Conservation (phyloP, 2,113 vertebrate genomes). For the Megalops atlanticus region DNA sequence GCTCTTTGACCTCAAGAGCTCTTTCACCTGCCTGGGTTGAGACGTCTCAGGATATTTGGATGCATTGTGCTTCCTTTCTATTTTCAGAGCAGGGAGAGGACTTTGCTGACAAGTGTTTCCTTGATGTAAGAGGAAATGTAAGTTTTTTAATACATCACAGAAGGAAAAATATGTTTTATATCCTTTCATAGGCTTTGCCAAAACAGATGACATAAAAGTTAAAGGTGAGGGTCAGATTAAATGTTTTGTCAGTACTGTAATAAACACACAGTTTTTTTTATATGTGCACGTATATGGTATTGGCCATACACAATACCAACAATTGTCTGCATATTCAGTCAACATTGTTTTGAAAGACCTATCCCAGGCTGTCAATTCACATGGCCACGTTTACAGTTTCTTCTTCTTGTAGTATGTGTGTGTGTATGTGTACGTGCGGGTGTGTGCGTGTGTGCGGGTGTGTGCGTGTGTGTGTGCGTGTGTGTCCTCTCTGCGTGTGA, state of each 20-base stretch:
- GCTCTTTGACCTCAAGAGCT: neutral
- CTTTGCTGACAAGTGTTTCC: neutral
- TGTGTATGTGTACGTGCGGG: neutral
- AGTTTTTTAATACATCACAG: neutral
- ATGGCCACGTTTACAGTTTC: too few relatives aligned
- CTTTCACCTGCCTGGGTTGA: neutral
- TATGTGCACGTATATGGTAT: too few relatives aligned
- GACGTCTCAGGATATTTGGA: neutral
- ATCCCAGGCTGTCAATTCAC: too few relatives aligned
- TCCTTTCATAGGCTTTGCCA: too few relatives aligned
- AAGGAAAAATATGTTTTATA: neutral
- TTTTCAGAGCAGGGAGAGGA: slow-evolving; percentile 1
- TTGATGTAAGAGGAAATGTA: neutral
- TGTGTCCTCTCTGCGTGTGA: neutral
- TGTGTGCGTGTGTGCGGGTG: neutral
- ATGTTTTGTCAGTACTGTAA: too few relatives aligned
- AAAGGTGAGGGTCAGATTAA: too few relatives aligned
- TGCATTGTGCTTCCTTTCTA: neutral
- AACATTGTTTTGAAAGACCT: too few relatives aligned
- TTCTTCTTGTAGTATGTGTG: neutral
- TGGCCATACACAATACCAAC: too few relatives aligned
- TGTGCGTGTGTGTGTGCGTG: slow-evolving; percentile 15
- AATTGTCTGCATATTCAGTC: too few relatives aligned
- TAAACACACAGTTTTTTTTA: too few relatives aligned
- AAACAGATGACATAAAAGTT: too few relatives aligned